Percentiles rank a stretch among this genome's conserved stretches.
These are phyloP conservation scores for Automeris io DNA, from an alignment of 2,888 invertebrate species.

Conservation along the genomic window DNA sequence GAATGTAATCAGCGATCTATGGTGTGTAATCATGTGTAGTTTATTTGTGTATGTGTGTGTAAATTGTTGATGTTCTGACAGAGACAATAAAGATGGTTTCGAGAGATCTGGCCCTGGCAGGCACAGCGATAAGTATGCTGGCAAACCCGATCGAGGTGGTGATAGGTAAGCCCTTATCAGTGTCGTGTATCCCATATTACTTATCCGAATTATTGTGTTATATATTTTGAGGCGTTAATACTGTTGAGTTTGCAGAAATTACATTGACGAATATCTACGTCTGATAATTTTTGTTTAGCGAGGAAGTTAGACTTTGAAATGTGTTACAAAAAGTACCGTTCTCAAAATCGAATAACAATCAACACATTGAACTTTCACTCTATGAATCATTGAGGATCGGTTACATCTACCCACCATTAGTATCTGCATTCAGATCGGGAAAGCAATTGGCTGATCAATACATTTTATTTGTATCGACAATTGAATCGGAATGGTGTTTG, in stretches of 20 bases:
- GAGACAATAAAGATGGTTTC: slow-evolving; percentile 56
- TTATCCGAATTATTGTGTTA: too few species aligned
- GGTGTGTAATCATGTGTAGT: slow-evolving; percentile 11
- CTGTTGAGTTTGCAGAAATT: neutral
- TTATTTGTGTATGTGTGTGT: slow-evolving; percentile 13
- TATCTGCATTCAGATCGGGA: too few species aligned
- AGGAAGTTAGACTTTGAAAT: neutral
- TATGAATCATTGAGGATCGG: slow-evolving; percentile 5
- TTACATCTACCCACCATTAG: too few species aligned
- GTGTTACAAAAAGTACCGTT: neutral
- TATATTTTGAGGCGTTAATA: neutral
- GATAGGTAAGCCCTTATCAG: slow-evolving; percentile 32
- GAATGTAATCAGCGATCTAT: slow-evolving; percentile 14
- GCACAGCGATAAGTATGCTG: slow-evolving; percentile 57
- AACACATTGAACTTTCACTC: neutral
- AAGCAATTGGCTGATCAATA: too few species aligned
- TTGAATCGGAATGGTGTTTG: too few species aligned
- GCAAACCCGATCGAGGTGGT: slow-evolving; percentile 41
- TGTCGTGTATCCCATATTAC: too few species aligned
- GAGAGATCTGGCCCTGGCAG: slow-evolving; percentile 58
- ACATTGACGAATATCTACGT: neutral
- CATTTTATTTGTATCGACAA: too few species aligned
- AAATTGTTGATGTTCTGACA: slow-evolving; percentile 26
- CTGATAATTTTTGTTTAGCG: neutral
- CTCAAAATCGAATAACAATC: neutral